Percentiles rank a stretch among this genome's conserved stretches.
These are phyloP conservation scores for Phrynocephalus versicolor DNA, from an alignment of 2,113 vertebrate genomes.

Conservation along the genomic window DNA sequence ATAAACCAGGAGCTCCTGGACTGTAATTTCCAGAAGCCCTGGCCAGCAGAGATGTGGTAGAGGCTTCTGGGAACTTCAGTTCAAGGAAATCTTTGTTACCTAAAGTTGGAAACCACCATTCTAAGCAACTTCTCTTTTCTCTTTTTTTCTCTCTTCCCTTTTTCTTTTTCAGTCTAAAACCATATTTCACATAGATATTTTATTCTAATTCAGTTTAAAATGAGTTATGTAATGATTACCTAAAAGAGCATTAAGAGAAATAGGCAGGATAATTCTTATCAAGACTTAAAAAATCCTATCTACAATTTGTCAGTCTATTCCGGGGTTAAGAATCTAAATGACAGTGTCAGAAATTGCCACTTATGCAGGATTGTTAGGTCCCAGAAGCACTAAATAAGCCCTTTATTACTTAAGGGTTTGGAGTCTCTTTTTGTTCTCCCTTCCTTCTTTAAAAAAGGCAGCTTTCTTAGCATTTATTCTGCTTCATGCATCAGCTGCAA, in stretches of 20 bases:
- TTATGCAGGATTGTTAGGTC: constrained; percentile 41
- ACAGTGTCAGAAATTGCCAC: constrained; percentile 35
- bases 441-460: neutral
- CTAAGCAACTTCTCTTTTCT: too few species aligned
- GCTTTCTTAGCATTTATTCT: neutral
- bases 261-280: constrained; percentile 55
- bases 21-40: too few species aligned
- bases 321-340: constrained; percentile 36
- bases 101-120: too few species aligned
- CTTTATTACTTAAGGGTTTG: neutral
- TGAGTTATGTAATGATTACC: constrained; percentile 43
- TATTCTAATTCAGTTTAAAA: constrained; percentile 43
- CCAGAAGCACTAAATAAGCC: constrained; percentile 43
- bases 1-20: too few species aligned
- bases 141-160: neutral
- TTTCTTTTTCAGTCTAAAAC: neutral
- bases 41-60: too few species aligned
- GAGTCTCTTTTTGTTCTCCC: constrained; percentile 17
- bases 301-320: constrained; percentile 47
- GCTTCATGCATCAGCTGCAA: constrained; percentile 36
- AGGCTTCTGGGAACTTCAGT: too few species aligned
- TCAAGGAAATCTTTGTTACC: too few species aligned
- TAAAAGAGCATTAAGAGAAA: constrained; percentile 57
- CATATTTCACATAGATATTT: constrained; percentile 37
- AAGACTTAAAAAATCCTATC: constrained; percentile 38